These are phyloP conservation scores for Hipparchia sbordonii DNA, from an alignment of 2,888 invertebrate genomes.

Conservation along the genomic window DNA sequence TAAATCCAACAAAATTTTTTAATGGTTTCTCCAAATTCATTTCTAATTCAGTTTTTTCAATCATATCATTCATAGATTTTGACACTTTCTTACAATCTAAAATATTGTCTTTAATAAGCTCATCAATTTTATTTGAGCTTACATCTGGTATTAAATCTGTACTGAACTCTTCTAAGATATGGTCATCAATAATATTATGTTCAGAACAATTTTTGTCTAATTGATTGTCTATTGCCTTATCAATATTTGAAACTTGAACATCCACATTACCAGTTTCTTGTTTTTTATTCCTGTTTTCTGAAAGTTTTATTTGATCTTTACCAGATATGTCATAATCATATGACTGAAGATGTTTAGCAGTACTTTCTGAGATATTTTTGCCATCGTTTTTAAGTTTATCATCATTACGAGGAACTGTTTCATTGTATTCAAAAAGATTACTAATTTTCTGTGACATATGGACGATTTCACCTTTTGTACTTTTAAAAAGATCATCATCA, in stretches of 20 bases:
- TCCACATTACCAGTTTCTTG: not conserved
- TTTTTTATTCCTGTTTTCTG: not conserved
- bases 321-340: not conserved
- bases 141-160: not conserved
- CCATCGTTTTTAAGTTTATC: not conserved
- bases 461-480: not conserved
- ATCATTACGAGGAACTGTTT: not conserved
- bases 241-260: not conserved
- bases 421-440: not conserved
- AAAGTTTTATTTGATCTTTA: not conserved
- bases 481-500: not conserved
- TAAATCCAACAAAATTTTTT: conserved; percentile 51
- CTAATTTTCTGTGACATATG: not conserved
- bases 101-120: not conserved
- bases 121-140: not conserved
- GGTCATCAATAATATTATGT: not conserved
- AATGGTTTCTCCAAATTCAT: not conserved
- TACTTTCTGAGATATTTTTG: not conserved
- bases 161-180: conserved; percentile 13
- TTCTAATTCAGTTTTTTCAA: not conserved
- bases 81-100: not conserved
- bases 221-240: not conserved
- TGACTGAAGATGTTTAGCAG: not conserved
- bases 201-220: not conserved
- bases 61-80: not conserved